These are phyloP conservation scores for Protophormia terraenovae DNA, from an alignment of 2,888 invertebrate species.

Conservation along the genomic window DNA sequence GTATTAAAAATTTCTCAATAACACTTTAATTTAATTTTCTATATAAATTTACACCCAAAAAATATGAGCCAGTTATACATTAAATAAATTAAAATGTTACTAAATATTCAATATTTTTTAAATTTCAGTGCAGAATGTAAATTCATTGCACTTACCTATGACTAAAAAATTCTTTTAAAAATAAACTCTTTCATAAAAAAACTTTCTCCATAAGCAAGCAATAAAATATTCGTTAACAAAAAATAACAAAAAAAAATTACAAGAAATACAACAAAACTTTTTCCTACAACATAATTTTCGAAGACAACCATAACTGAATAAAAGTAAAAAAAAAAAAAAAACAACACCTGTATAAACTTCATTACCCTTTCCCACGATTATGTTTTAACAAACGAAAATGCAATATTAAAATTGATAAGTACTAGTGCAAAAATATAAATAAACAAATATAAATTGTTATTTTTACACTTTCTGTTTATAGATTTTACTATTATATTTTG, in stretches of 20 bases:
- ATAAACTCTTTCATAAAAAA: neutral
- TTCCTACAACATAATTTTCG: neutral
- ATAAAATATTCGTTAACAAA: neutral
- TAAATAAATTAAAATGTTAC: too few species aligned
- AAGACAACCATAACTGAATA: too few species aligned
- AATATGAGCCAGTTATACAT: too few species aligned
- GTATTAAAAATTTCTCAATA: too few species aligned
- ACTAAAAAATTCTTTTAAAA: too few species aligned
- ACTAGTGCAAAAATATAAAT: neutral
- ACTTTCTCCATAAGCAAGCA: neutral
- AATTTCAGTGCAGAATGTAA: too few species aligned
- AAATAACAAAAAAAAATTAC: neutral
- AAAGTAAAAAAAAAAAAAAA: too few species aligned
- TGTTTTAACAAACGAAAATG: neutral
- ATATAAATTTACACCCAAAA: too few species aligned
- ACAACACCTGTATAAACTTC: too few species aligned
- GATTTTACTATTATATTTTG: neutral
- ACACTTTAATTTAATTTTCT: too few species aligned
- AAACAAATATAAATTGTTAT: neutral
- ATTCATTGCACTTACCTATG: too few species aligned
- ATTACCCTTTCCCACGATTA: neutral
- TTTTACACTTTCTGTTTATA: neutral
- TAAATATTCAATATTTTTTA: too few species aligned
- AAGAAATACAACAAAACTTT: neutral
- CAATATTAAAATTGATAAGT: neutral